phyloP scores from a whole-genome alignment of 2,888 invertebrate genomes.

The Dicyrtoma fusca region DNA sequence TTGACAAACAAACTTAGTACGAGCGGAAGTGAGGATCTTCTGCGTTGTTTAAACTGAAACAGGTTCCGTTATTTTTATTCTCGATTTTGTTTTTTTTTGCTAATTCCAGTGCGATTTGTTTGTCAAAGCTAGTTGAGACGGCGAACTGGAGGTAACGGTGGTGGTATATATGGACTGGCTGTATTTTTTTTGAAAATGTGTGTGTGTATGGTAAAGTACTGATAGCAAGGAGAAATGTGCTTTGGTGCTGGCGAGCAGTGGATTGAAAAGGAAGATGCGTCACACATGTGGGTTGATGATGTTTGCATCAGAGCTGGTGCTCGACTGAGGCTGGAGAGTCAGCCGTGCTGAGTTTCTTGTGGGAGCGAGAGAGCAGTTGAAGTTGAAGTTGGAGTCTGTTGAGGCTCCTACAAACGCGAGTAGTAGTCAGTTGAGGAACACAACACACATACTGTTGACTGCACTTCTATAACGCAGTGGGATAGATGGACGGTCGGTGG shows the following conservation, averaged over 20 bases:
- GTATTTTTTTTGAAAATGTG: not conserved
- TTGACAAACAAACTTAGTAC: too few species aligned
- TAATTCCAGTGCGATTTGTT: too few species aligned
- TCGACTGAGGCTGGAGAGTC: conserved; percentile 48
- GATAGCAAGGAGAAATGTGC: conserved; percentile 23
- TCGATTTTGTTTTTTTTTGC: too few species aligned
- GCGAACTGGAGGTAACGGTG: too few species aligned
- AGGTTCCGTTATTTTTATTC: too few species aligned
- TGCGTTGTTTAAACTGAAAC: too few species aligned
- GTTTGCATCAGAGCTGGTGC: conserved; percentile 53
- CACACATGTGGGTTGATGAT: conserved; percentile 36
- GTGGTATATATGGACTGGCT: too few species aligned
- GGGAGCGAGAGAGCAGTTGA: not conserved
- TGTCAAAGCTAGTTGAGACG: too few species aligned
- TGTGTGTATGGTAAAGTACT: not conserved
- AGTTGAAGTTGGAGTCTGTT: too few species aligned
- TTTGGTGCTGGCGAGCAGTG: conserved; percentile 29
- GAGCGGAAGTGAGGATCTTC: too few species aligned
- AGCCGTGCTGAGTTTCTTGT: conserved; percentile 41
- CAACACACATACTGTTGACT: not conserved
- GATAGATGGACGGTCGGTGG: conserved; percentile 18
- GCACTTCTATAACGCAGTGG: not conserved
- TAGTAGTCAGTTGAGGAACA: not conserved
- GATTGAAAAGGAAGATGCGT: conserved; percentile 21
- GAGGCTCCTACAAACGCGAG: too few species aligned